Base-by-base conservation (phyloP, 2,888 invertebrate species). In the Thecophora atra region DNA sequence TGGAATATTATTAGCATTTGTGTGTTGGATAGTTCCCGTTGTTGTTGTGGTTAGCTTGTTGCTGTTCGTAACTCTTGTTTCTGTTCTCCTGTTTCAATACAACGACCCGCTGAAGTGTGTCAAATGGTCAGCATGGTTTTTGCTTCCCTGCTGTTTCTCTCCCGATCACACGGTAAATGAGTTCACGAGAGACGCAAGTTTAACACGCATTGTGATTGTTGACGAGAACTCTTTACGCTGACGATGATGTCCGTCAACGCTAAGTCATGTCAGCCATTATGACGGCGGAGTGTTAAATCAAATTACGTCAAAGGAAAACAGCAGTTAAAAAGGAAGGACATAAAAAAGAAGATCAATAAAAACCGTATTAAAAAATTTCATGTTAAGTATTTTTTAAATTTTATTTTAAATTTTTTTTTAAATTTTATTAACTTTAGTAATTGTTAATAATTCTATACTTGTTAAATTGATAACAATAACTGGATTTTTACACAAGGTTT, bases 141-240 rank as follows among this genome's bases (percentile, higher is more conserved):
- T 37, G 6, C 37, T 37, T 11, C 37, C 37, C 37, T 2, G 11
- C 11, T 37, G 37, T 37, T 37, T 37, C 7, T 37, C 37, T 37
- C 37, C 11, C 37, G 7, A 37, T 1, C 7, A 8, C 37, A 37
- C 24, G 56, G 7, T 56, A 26, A 26, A 26, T 17, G 56, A 56
- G 56, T 21, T 26, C 56, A 15, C 37, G 21, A 26, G 26, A 4
- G 24, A 26, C 26, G 26, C 24, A 26, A 24, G 21, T 56, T 56
- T 56, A 24, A 26, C 21, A 56, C 56, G 56, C 56, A 56, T 56
- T 56, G n/a, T n/a, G 24, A 56, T 56, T 56, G 24, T 26, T 56
- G 21, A 24, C 21, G 26, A 24, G 56, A 11, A 56, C 15, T 52
- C 5, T 21, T 56, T 13, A 37, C 56, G 56, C 19, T 54, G 24